phyloP scores from a whole-genome alignment of 1,140 invertebrate species.

The Calliphora vicina region DNA sequence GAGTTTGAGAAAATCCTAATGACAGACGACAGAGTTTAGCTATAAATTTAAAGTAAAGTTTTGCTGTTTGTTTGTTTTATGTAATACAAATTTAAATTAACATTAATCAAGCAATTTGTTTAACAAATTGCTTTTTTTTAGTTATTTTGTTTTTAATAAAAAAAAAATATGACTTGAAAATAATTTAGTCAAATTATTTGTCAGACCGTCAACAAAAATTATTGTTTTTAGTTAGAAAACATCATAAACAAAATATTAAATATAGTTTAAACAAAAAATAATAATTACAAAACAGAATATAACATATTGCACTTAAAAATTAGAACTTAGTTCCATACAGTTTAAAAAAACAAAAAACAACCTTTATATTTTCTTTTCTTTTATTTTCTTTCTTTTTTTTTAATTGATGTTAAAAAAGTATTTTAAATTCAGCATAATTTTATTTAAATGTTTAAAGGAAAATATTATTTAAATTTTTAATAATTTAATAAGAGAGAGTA shows the following conservation, averaged over 20 bases:
- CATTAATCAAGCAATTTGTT: neutral
- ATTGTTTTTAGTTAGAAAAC: neutral
- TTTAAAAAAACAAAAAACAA: neutral
- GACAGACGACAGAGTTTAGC: too few relatives aligned
- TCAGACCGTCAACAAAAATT: neutral
- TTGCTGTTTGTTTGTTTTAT: neutral
- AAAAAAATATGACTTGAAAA: neutral
- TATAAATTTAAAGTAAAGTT: neutral
- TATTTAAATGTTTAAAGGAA: too few relatives aligned
- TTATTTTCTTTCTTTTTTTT: neutral
- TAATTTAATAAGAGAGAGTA: too few relatives aligned
- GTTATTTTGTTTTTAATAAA: neutral
- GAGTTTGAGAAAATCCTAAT: neutral
- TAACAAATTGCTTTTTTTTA: neutral
- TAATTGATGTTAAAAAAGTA: neutral
- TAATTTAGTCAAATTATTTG: neutral
- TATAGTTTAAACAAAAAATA: constrained; percentile 39
- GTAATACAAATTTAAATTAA: too few relatives aligned
- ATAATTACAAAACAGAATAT: constrained; percentile 48
- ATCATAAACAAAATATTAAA: constrained; percentile 26
- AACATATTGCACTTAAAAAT: constrained; percentile 43
- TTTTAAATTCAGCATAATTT: neutral
- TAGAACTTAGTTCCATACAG: constrained; percentile 16
- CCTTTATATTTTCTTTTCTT: neutral
- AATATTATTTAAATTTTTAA: too few relatives aligned